Percentiles rank a stretch among this genome's conserved stretches.
Evolutionary conservation across 2,797 vertebrate species (phyloP).

Genomic region (Hoplostethus atlanticus): DNA sequence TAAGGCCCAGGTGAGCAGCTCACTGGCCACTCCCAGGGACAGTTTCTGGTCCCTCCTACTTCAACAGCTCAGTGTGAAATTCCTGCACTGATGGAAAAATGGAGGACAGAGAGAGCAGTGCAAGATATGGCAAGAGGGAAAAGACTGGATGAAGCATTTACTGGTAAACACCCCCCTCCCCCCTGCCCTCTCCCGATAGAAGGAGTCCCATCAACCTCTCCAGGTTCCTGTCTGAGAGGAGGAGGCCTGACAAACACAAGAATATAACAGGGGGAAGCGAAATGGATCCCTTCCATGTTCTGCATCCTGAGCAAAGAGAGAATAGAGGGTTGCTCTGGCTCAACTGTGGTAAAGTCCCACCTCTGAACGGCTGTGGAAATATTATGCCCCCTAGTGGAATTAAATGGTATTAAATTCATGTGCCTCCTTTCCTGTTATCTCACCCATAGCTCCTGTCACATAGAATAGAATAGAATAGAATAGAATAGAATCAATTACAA

Average conservation of each 20-base stretch:
- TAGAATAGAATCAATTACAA: background rate
- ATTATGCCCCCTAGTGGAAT: constrained; percentile 55
- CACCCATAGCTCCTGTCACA: too few relatives aligned
- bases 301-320: constrained; percentile 5
- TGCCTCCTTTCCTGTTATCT: too few relatives aligned
- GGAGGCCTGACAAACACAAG: too few relatives aligned
- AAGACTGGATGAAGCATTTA: background rate
- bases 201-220: background rate
- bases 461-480: background rate
- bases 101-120: background rate
- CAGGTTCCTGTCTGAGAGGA: constrained; percentile 1
- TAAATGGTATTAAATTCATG: background rate
- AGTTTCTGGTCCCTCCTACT: too few relatives aligned
- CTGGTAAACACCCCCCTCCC: background rate
- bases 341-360: constrained; percentile 5
- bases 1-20: too few relatives aligned
- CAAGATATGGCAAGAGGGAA: background rate
- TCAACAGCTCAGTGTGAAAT: constrained; percentile 22
- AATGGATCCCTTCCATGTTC: too few relatives aligned
- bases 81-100: constrained; percentile 15
- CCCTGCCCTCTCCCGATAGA: background rate
- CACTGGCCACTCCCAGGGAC: too few relatives aligned
- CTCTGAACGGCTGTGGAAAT: background rate
- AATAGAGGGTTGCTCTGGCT: constrained; percentile 19
- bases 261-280: background rate